Conservation (phyloP, 2,888 invertebrate species). For the Octodonta nipae region DNA sequence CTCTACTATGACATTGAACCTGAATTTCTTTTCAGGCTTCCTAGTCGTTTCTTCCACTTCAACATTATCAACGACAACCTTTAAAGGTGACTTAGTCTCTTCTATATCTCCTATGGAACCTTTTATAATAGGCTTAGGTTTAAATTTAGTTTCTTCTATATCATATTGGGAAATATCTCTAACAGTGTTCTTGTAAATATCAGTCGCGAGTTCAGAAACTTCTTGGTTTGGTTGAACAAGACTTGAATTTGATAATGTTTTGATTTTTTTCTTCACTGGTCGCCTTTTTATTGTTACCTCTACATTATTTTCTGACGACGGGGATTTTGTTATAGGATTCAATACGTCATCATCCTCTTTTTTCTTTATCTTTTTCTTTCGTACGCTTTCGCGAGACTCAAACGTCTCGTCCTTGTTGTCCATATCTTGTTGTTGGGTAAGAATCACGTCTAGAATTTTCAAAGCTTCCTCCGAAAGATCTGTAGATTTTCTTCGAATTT, state of each 20-base stretch:
- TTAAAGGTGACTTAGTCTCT: conserved; percentile 34
- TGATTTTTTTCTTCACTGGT: conserved; percentile 9
- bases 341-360: conserved; percentile 19
- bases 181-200: conserved; percentile 19
- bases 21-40: conserved; percentile 27
- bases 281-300: conserved; percentile 4
- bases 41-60: conserved; percentile 46
- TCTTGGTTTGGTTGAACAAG: conserved; percentile 13
- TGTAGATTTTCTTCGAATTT: conserved; percentile 42
- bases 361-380: conserved; percentile 26
- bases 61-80: conserved; percentile 44
- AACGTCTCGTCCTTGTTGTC: conserved; percentile 15
- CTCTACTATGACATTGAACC: conserved; percentile 32
- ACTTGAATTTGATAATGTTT: conserved; percentile 19
- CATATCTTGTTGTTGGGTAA: conserved; percentile 14
- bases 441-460: conserved; percentile 42
- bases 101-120: conserved; percentile 39
- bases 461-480: conserved; percentile 43
- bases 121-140: conserved; percentile 42
- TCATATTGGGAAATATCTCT: conserved; percentile 35
- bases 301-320: not conserved
- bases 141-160: conserved; percentile 38
- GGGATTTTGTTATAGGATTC: not conserved
- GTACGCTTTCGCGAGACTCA: conserved; percentile 12
- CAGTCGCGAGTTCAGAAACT: conserved; percentile 3